A percentile compares a stretch with the other conserved stretches of the same genome.
Evolutionary conservation across 2,113 vertebrate species (phyloP).

Genomic region (Uria lomvia): DNA sequence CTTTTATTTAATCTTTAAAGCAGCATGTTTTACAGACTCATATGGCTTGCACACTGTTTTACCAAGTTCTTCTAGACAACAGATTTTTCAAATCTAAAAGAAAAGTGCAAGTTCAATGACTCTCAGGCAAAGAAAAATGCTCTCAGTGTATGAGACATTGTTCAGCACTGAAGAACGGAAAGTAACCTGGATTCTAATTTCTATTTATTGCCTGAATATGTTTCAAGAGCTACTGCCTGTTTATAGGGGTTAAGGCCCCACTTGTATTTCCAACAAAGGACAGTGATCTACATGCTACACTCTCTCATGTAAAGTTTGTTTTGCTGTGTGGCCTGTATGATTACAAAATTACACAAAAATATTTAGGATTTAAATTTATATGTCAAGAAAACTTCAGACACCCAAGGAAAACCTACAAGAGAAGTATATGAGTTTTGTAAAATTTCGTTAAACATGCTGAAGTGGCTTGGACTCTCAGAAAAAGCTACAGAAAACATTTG

Average conservation of each 20-base stretch:
- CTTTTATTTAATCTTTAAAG: background rate
- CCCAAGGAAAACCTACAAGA: background rate
- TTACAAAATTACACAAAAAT: background rate
- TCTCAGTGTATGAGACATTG: rapidly evolving
- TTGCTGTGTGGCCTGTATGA: rapidly evolving
- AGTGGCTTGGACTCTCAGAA: background rate
- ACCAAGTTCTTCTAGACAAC: background rate
- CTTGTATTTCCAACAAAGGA: background rate
- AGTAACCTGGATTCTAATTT: background rate
- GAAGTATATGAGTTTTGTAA: background rate
- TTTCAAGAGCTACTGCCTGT: background rate
- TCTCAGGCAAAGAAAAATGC: background rate
- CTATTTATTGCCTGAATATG: background rate
- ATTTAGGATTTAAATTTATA: background rate
- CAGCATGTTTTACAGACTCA: background rate
- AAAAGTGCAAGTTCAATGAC: background rate
- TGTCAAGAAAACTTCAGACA: background rate
- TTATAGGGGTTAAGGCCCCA: background rate
- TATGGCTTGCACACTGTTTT: background rate
- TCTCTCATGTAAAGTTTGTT: background rate
- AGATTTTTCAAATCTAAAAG: background rate
- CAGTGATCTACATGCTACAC: rapidly evolving
- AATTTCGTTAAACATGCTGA: background rate
- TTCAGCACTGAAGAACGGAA: background rate
- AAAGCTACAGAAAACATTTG: background rate